Base-by-base conservation (phyloP, 1,140 invertebrate genomes). In the Octopus bimaculoides region DNA sequence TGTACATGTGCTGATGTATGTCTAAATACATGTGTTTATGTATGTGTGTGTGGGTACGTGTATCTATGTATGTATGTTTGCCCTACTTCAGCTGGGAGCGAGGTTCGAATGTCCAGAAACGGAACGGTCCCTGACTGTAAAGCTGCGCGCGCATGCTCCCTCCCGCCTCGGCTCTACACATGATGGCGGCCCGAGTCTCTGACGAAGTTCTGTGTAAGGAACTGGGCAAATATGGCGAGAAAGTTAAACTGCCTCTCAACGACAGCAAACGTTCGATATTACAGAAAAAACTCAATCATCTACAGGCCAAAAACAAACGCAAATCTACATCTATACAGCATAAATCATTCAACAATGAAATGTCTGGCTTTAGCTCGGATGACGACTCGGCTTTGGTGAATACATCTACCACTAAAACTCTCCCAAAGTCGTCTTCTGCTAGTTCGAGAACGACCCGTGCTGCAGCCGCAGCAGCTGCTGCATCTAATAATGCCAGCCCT, bases 221-320 rank as follows among this genome's bases (percentile, higher is more conserved):
- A 81, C 84, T 88, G 77, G 66, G 78, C 54, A 80, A 81, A 66
- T 87, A 82, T 83, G 87, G 87, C 41, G 87, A 88, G 78, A 83
- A 80, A 79, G 77, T 87, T 54, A 86, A 83, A 53, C 73, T 86
- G 26, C 87, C 87, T n/a, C 82, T 88, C n/a, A 85, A 86, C 73
- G 78, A 76, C n/a, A 85, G 82, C 75, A 87, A 84, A 73, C 80
- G 87, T 52, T 82, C 82, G 54, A 83, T 88, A 61, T 79, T 87
- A n/a, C 80, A 86, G 52, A 88, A 88, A 81, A 88, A 88, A 82
- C 83, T 88, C 4, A 88, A 88, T 77, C 87, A 88, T 80, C 82
- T 84, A 54, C 81, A 82, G 77, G 83, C 84, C 10, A 82, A 83
- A 78, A 83, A 82, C 66, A 14, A 20, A 20, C 66, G 66, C 77